Percentiles rank a stretch among this genome's conserved stretches.
Conservation (phyloP, 2,113 vertebrate genomes). For the Manacus vitellinus region DNA sequence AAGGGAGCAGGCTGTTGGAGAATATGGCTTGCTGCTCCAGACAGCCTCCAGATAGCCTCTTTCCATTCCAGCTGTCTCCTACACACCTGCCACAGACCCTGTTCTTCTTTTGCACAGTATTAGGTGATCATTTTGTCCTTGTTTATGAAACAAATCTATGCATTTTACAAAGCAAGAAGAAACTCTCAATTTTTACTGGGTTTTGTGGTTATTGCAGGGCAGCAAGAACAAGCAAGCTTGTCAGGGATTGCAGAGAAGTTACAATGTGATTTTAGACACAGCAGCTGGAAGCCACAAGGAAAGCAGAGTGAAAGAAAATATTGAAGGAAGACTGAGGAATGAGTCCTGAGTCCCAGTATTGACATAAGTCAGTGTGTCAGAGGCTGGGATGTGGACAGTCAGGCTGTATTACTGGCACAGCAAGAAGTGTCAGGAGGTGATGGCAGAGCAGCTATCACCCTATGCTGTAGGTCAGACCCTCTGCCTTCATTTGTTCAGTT, state of each 20-base stretch:
- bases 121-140: not conserved
- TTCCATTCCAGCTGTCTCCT: not conserved
- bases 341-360: not conserved
- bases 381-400: not conserved
- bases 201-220: fast-evolving
- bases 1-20: not conserved
- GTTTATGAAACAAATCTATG: not conserved
- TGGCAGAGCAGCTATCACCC: not conserved
- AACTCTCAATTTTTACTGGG: not conserved
- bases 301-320: not conserved
- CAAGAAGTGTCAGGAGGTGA: not conserved
- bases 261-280: not conserved
- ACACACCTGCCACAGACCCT: not conserved
- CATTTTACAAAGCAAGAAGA: not conserved
- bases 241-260: not conserved
- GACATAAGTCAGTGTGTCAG: not conserved
- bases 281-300: not conserved
- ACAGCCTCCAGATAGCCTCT: not conserved
- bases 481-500: not conserved
- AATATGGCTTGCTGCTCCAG: not conserved
- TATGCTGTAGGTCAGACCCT: not conserved
- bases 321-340: not conserved
- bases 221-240: not conserved
- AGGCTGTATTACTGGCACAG: not conserved
- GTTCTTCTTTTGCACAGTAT: not conserved